These are phyloP conservation scores for Gavia stellata DNA, from an alignment of 2,113 vertebrate species.

Conservation along the genomic window DNA sequence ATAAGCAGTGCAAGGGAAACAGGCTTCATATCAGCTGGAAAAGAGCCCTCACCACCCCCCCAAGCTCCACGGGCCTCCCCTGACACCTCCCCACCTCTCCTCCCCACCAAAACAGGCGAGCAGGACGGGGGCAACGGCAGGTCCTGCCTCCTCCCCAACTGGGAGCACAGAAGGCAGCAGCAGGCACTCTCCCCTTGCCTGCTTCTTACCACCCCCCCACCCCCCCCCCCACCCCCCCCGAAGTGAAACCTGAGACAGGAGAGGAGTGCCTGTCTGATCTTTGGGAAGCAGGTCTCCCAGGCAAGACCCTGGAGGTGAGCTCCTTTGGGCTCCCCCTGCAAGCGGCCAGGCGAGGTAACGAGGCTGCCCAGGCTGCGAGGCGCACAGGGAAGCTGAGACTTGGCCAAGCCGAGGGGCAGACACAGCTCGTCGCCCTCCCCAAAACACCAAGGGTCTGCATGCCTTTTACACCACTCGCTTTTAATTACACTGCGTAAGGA, in stretches of 20 bases:
- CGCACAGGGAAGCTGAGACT: neutral
- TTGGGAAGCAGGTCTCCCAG: neutral
- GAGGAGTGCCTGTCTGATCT: neutral
- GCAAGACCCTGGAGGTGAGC: neutral
- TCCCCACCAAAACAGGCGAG: neutral
- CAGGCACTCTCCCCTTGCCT: neutral
- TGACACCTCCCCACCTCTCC: neutral
- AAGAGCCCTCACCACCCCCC: neutral
- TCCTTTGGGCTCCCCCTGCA: neutral
- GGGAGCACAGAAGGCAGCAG: neutral
- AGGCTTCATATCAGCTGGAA: neutral
- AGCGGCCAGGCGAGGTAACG: fast-evolving
- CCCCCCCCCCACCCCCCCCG: no score
- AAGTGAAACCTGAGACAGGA: fast-evolving
- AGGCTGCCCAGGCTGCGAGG: fast-evolving
- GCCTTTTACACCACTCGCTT: neutral
- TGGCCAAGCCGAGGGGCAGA: neutral
- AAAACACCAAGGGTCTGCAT: neutral
- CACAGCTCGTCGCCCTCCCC: neutral
- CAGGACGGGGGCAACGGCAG: neutral
- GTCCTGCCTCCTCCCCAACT: neutral
- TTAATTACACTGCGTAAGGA: conserved; percentile 45
- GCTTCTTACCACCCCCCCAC: no score
- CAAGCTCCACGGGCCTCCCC: fast-evolving
- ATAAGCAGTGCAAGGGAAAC: neutral